Conservation (phyloP, 2,113 vertebrate genomes). For the Eurypyga helias region DNA sequence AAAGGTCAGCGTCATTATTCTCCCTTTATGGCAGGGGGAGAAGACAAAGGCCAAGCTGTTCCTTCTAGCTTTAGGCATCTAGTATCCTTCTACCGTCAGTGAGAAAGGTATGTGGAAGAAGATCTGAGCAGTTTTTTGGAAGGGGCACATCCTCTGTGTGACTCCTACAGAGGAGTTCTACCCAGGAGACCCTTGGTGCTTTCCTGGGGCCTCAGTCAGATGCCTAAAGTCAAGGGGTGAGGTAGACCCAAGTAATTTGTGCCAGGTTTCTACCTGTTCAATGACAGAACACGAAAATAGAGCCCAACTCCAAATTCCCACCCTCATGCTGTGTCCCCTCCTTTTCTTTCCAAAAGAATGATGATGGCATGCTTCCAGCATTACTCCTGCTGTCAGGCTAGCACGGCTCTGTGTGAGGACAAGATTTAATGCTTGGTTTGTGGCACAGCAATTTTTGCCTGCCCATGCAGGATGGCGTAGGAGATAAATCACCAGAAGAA, state of each 20-base stretch:
- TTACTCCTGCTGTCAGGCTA: not conserved
- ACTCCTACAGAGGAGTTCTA: not conserved
- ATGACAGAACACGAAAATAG: not conserved
- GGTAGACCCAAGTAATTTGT: not conserved
- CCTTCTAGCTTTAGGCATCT: not conserved
- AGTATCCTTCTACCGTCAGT: not conserved
- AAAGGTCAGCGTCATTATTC: constrained; percentile 40
- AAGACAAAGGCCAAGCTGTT: constrained; percentile 25
- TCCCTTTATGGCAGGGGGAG: not conserved
- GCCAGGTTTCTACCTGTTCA: not conserved
- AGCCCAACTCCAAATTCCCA: not conserved
- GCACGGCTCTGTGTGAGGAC: not conserved
- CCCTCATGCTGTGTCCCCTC: not conserved
- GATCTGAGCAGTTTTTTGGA: not conserved
- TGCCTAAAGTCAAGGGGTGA: not conserved
- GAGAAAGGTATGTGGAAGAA: not conserved
- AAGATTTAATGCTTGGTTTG: not conserved
- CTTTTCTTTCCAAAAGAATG: not conserved
- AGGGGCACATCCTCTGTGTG: not conserved
- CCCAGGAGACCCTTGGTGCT: not conserved
- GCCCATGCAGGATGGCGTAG: not conserved
- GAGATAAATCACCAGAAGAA: not conserved
- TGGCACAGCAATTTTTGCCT: not conserved
- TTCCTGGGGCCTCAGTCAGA: not conserved
- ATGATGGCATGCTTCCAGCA: fast-evolving